Conservation (phyloP, 92 coral and sea anemone genomes). For the Zoanthus solanderi region DNA sequence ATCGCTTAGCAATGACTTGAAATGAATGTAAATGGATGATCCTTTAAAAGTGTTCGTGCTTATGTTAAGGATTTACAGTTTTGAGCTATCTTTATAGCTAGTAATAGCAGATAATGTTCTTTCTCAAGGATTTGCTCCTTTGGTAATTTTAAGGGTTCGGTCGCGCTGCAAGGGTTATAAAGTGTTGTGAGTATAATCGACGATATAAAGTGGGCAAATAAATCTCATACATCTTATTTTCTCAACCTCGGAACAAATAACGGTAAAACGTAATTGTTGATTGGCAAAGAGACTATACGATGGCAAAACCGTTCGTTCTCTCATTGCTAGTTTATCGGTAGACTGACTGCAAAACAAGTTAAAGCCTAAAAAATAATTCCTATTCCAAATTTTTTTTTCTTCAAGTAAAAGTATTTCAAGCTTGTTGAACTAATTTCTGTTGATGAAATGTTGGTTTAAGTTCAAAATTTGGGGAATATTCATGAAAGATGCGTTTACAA, state of each 20-base stretch:
- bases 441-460: no score
- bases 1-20: neutral
- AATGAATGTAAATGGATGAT: neutral
- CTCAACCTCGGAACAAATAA: no score
- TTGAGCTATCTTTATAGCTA: constrained; percentile 25
- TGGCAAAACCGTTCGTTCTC: no score
- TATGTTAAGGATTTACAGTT: constrained; percentile 13
- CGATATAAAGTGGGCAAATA: neutral
- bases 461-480: no score
- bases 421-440: neutral
- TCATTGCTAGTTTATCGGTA: no score
- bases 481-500: no score
- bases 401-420: constrained; percentile 2
- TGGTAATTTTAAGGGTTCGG: neutral
- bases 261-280: no score
- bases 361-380: neutral
- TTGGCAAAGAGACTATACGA: no score
- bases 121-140: constrained; percentile 3
- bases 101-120: neutral
- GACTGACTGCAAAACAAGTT: no score
- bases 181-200: neutral
- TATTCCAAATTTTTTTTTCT: neutral
- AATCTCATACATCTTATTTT: neutral
- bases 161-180: constrained; percentile 21
- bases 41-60: constrained; percentile 22